Percentiles rank a stretch among this genome's conserved stretches.
These are phyloP conservation scores for Metopolophium dirhodum DNA, from an alignment of 1,140 invertebrate genomes.

Conservation along the genomic window DNA sequence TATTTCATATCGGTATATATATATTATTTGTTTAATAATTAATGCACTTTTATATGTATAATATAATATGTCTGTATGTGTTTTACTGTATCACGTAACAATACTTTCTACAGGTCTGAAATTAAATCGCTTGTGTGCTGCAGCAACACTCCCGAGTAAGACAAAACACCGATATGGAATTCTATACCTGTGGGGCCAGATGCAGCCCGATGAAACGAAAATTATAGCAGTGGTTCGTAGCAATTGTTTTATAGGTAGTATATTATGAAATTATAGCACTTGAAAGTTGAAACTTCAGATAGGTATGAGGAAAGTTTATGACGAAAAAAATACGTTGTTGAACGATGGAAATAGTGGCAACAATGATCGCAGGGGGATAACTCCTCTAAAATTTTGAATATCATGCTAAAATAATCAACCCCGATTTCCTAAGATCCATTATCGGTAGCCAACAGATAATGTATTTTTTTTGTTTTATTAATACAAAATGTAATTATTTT, in stretches of 20 bases:
- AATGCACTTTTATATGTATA: not conserved
- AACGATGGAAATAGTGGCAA: not conserved
- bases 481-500: not conserved
- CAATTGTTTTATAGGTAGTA: not conserved
- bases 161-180: not conserved
- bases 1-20: too few species aligned
- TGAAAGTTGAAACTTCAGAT: not conserved
- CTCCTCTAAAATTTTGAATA: not conserved
- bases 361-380: fast-evolving
- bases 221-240: not conserved
- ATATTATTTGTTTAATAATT: not conserved
- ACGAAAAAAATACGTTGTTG: not conserved
- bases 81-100: not conserved
- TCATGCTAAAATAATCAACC: not conserved
- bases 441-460: not conserved
- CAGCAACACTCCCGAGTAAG: not conserved
- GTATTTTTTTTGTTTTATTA: too few species aligned
- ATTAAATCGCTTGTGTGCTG: not conserved
- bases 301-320: not conserved
- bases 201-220: not conserved
- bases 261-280: not conserved
- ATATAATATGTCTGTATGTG: not conserved
- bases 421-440: not conserved
- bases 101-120: not conserved
- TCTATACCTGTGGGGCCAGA: not conserved